Base-by-base conservation (phyloP, 2,113 vertebrate genomes). In the Sturnus vulgaris region DNA sequence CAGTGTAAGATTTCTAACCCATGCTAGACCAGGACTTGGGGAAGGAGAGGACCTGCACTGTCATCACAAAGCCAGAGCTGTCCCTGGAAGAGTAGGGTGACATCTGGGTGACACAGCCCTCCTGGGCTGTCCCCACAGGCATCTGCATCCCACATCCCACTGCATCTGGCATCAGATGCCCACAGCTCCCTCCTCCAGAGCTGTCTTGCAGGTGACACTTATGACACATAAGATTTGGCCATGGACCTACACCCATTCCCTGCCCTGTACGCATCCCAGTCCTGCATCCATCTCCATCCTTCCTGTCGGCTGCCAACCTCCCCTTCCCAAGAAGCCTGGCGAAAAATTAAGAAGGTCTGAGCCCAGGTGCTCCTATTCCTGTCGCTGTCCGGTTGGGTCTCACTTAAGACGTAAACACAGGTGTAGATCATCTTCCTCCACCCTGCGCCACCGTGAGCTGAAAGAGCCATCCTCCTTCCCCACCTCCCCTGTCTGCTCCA, bases 81-180 rank as follows among this genome's bases (percentile, higher is more conserved):
- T 10, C 22, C 30, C 47, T 42, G 12, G 53, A 52, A 47, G 28
- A 49, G 21, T 10, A 72, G 27, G 10, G 21, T 20, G 66, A 20
- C 28, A 49, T 33, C 68, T 76, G 82, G 37, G 27, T 90, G 73
- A 33, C 70, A 73, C 28, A 84, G 28, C 52, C 18, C 3, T 3
- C 33, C n/a, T 60, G 57, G 33, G 39, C n/a, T 49, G 24, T 39
- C 46, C 21, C 35, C 28, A 35, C 1, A 24, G 59, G 24, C 2
- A 6, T 11, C 52, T 46, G 63, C 31, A 57, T 18, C 76, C 66
- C 5, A 0, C 31, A 57, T 18, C 76, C 66, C 5, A 0, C 14
- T 30, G 28, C 75, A 44, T 18, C 60, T 5, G 0, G 2, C 1
- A 1, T 11, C 4, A 8, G 49, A 61, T 27, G 13, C 12, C 21